A percentile compares a stretch with the other conserved stretches of the same genome.
Evolutionary conservation across 2,113 vertebrate genomes (phyloP).

Genomic region (Paramormyrops kingsleyae): DNA sequence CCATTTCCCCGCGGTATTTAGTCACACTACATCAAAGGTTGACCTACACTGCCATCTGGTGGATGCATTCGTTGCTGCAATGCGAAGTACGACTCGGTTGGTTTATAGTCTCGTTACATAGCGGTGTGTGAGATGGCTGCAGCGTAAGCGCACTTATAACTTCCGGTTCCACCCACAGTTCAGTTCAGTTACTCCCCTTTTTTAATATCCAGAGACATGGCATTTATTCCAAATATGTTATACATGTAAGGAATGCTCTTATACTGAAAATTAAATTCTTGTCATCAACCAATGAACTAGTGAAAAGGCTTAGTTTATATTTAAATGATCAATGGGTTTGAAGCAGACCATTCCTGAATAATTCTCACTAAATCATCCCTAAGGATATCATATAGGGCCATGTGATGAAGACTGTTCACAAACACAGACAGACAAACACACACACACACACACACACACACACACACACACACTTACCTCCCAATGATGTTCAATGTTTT

Average conservation of each 20-base stretch:
- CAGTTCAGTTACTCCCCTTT: background rate
- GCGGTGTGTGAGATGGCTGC: background rate
- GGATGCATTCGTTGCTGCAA: background rate
- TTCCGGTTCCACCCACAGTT: background rate
- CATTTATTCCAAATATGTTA: background rate
- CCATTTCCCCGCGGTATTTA: background rate
- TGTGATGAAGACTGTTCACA: background rate
- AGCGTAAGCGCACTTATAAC: background rate
- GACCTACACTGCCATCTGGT: background rate
- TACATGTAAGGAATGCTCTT: background rate
- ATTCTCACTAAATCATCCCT: background rate
- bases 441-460: background rate
- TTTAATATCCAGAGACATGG: background rate
- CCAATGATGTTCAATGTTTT: background rate
- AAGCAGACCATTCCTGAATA: background rate
- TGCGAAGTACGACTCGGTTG: too few species aligned
- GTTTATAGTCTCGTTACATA: background rate
- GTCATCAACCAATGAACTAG: background rate
- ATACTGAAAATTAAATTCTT: background rate
- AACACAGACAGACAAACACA: background rate
- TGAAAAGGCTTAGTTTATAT: background rate
- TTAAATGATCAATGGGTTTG: background rate
- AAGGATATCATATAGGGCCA: background rate
- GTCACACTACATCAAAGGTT: background rate
- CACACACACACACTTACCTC: constrained; percentile 12